Evolutionary conservation across 2,797 vertebrate species (phyloP).

Genomic region (Pipistrellus kuhlii): DNA sequence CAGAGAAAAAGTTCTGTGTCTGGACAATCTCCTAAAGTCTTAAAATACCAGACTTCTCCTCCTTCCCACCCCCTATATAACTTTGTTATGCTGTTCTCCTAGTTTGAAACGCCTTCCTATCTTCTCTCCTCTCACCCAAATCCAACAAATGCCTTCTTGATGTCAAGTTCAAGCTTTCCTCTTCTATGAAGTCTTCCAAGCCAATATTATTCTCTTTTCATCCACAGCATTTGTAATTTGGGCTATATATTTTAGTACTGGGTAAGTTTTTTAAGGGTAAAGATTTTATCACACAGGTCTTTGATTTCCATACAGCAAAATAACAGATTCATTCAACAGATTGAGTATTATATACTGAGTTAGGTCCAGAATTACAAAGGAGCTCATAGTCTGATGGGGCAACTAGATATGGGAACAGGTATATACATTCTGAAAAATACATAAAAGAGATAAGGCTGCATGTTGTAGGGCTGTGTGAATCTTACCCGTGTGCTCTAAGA

Average conservation of each 20-base stretch:
- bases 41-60: background rate
- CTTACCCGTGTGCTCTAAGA: background rate
- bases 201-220: background rate
- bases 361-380: constrained; percentile 27
- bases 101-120: background rate
- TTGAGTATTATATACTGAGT: background rate
- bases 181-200: background rate
- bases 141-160: background rate
- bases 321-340: background rate
- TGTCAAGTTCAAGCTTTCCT: constrained; percentile 6
- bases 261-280: background rate
- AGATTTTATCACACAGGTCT: background rate
- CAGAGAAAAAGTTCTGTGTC: background rate
- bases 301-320: background rate
- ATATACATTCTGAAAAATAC: background rate
- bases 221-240: background rate
- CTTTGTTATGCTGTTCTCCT: background rate
- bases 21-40: background rate
- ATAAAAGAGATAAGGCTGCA: background rate
- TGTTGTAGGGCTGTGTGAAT: background rate
- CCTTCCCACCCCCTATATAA: background rate
- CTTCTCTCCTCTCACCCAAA: background rate
- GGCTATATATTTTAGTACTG: background rate
- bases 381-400: background rate
- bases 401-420: background rate